Evolutionary conservation across 2,888 invertebrate genomes (phyloP).

Genomic region (Ornithoptera alexandrae): DNA sequence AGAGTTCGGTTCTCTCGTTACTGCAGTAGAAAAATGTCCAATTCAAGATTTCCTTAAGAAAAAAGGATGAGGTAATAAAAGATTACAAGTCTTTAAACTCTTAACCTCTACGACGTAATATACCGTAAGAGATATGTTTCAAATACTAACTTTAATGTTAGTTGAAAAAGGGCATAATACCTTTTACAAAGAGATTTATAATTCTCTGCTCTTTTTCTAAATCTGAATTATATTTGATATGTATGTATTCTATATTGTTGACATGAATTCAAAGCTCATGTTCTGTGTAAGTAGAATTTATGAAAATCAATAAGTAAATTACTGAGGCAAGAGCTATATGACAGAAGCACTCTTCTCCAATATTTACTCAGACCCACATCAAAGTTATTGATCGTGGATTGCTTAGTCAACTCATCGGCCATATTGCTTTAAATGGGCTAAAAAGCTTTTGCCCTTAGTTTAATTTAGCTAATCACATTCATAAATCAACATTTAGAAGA

Average conservation of each 20-base stretch:
- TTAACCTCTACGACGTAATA: too few species aligned
- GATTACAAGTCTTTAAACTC: too few species aligned
- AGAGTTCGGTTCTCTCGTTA: too few species aligned
- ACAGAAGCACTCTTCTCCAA: conserved; percentile 30
- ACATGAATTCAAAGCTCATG: background rate
- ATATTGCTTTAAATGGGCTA: background rate
- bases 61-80: too few species aligned
- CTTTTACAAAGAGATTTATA: too few species aligned
- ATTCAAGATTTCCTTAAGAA: too few species aligned
- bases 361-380: conserved; percentile 32
- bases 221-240: background rate
- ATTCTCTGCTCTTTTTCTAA: too few species aligned
- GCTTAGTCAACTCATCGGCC: background rate
- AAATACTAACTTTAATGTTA: too few species aligned
- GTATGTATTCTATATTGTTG: background rate
- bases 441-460: background rate
- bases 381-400: conserved; percentile 9
- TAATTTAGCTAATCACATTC: background rate
- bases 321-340: conserved; percentile 4
- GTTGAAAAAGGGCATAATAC: too few species aligned
- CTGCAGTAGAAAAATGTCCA: too few species aligned
- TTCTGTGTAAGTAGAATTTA: conserved; percentile 3
- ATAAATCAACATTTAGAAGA: background rate
- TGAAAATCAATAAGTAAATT: conserved; percentile 30
- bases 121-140: too few species aligned